These are phyloP conservation scores for Coreius guichenoti DNA, from an alignment of 2,797 vertebrate genomes.

Conservation along the genomic window DNA sequence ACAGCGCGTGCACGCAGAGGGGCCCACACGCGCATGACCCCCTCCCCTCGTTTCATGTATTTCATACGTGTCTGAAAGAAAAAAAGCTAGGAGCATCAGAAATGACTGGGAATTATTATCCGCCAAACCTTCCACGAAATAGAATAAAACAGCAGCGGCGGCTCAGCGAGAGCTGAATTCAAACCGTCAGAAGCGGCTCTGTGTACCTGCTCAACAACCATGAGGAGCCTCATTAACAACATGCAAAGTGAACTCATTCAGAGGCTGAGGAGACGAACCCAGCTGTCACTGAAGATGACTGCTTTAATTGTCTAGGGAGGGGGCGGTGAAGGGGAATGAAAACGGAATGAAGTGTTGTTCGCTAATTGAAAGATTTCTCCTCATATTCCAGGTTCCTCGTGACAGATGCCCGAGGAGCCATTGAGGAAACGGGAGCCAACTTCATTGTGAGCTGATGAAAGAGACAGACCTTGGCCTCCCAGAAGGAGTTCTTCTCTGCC, in stretches of 20 bases:
- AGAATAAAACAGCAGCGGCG: slow-evolving; percentile 42
- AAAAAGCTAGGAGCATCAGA: slow-evolving; percentile 18
- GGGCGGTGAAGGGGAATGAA: slow-evolving; percentile 6
- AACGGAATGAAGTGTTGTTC: slow-evolving; percentile 38
- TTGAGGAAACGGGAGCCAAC: slow-evolving; percentile 48
- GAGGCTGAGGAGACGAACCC: slow-evolving; percentile 41
- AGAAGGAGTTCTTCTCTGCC: slow-evolving; percentile 15
- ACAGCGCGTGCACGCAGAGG: slow-evolving; percentile 12
- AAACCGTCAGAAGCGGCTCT: slow-evolving; percentile 36
- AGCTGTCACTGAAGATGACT: slow-evolving; percentile 48
- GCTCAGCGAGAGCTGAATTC: slow-evolving; percentile 41
- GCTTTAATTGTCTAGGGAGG: slow-evolving; percentile 52
- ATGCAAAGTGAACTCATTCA: slow-evolving; percentile 48
- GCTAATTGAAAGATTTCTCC: slow-evolving; percentile 67
- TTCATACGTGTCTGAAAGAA: slow-evolving; percentile 37
- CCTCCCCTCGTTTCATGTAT: slow-evolving; percentile 49
- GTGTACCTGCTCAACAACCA: slow-evolving; percentile 48
- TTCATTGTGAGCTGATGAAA: slow-evolving; percentile 61
- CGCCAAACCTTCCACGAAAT: slow-evolving; percentile 44
- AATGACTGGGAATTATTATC: slow-evolving; percentile 42
- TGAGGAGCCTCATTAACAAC: slow-evolving; percentile 46
- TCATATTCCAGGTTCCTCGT: slow-evolving; percentile 54
- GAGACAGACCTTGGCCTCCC: slow-evolving; percentile 56
- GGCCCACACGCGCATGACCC: slow-evolving; percentile 36
- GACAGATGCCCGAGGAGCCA: slow-evolving; percentile 56